Evolutionary conservation across 2,888 invertebrate species (phyloP), one percentile per base, ranked within the genome.

Genomic region (Drosophila putrida): DNA sequence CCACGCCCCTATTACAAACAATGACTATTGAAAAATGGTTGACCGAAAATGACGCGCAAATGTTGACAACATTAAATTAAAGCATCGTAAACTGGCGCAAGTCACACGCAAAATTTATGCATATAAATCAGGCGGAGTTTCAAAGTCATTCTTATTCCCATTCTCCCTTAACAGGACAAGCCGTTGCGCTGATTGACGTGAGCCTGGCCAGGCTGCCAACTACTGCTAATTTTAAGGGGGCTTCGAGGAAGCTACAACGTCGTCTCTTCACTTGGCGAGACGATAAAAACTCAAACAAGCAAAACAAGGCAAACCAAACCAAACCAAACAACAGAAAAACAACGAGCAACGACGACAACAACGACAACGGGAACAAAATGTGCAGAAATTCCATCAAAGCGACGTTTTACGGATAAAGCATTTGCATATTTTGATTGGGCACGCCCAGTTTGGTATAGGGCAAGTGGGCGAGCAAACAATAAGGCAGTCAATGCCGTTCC

Each of bases 351-450:
- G 36, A 28, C 31, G 64, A 20, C 20, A 20, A 31, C 31, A 9
- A 31, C 31, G 31, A 60, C 73, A 80, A 43, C 39, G 46, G 43
- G 43, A 61, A 65, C 72, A 64, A 84, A 84, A 87, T 82, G 88
- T 87, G 85, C 76, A 82, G 85, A 82, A 82, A 82, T 82, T 87
- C 69, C 79, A 82, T 87, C 82, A 82, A 87, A 82, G 85, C 82
- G 82, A 84, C 82, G 79, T 87, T 82, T 82, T 79, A 87, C 79
- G 85, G 85, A 84, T 84, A 88, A 87, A 87, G 71, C 73, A 84
- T 84, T 84, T 84, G 82, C 84, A 84, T 84, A 84, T 85, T 84
- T 84, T 88, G 88, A 88, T 84, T 84, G 85, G 82, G 76, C 82
- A 85, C 82, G 85, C 84, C 84, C 78, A 75, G 51, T 71, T 74